Evolutionary conservation across 2,888 invertebrate genomes (phyloP).

Genomic region (Drosophila siamana): DNA sequence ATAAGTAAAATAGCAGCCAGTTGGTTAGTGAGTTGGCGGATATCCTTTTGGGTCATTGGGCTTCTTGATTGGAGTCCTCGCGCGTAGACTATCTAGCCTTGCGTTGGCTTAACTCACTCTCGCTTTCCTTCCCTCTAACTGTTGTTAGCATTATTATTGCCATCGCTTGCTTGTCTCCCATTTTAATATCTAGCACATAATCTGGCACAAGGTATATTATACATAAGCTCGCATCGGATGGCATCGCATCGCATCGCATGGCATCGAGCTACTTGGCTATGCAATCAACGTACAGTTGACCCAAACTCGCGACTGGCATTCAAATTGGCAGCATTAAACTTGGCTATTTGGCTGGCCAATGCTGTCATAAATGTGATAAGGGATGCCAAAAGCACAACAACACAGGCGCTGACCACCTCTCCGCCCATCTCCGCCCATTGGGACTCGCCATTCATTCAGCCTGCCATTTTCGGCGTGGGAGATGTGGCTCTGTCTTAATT

Average conservation of each 20-base stretch:
- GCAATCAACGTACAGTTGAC: slow-evolving; percentile 53
- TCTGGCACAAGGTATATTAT: slow-evolving; percentile 40
- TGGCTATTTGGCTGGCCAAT: slow-evolving; percentile 43
- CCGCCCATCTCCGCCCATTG: neutral
- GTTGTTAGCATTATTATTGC: slow-evolving; percentile 19
- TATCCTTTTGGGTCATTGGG: slow-evolving; percentile 57
- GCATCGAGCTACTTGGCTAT: slow-evolving; percentile 59
- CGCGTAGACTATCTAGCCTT: slow-evolving; percentile 3
- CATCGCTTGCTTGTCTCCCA: slow-evolving; percentile 22
- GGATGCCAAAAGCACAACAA: slow-evolving; percentile 43
- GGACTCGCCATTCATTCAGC: neutral
- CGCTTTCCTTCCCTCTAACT: slow-evolving; percentile 10
- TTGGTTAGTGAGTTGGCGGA: slow-evolving; percentile 41
- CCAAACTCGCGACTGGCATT: slow-evolving; percentile 65
- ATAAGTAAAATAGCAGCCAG: slow-evolving; percentile 49
- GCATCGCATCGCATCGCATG: slow-evolving; percentile 1
- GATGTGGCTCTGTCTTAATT: slow-evolving; percentile 63
- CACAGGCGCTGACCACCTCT: slow-evolving; percentile 2
- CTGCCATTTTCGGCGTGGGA: too few relatives aligned
- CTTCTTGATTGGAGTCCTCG: slow-evolving; percentile 54
- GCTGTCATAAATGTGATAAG: slow-evolving; percentile 77
- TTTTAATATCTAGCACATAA: slow-evolving; percentile 49
- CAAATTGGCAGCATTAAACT: slow-evolving; percentile 68
- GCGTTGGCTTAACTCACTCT: neutral
- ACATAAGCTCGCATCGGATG: neutral